phyloP scores from a whole-genome alignment of 1,140 invertebrate species.

The Trachymyrmex septentrionalis region DNA sequence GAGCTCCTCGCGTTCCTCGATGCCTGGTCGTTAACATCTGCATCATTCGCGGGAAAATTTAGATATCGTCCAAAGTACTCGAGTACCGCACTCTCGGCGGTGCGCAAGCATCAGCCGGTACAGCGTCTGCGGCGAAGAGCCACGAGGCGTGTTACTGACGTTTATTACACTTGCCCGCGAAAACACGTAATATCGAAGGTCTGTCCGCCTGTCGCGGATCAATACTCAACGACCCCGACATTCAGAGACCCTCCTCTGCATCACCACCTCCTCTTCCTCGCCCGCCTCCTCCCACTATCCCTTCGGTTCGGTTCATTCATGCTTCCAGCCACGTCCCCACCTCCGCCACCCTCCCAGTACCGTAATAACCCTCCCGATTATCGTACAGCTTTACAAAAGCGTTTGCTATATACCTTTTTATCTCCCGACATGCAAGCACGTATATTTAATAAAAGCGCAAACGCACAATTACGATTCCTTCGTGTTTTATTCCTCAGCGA shows the following conservation, averaged over 20 bases:
- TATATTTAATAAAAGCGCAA: slow-evolving; percentile 27
- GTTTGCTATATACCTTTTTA: slow-evolving; percentile 17
- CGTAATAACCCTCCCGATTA: slow-evolving; percentile 64
- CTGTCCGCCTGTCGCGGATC: slow-evolving; percentile 81
- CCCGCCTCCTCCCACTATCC: slow-evolving; percentile 63
- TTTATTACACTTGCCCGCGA: slow-evolving; percentile 75
- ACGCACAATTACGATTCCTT: neutral
- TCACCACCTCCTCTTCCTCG: slow-evolving; percentile 63
- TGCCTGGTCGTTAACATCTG: slow-evolving; percentile 56
- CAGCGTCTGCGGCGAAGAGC: slow-evolving; percentile 1
- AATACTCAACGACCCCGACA: slow-evolving; percentile 87
- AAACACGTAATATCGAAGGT: slow-evolving; percentile 84
- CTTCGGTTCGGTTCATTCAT: slow-evolving; percentile 83
- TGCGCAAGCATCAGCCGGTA: neutral
- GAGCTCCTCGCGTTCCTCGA: slow-evolving; percentile 66
- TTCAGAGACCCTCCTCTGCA: slow-evolving; percentile 82
- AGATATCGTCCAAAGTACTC: neutral
- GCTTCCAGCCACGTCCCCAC: slow-evolving; percentile 74
- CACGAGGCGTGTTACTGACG: slow-evolving; percentile 76
- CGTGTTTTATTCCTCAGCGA: neutral
- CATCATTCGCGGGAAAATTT: slow-evolving; percentile 60
- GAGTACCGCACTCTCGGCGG: neutral
- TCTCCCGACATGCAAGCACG: neutral
- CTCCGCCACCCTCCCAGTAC: slow-evolving; percentile 65
- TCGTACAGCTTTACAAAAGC: slow-evolving; percentile 16